These are phyloP conservation scores for Oreocharis arfaki DNA, from an alignment of 2,113 vertebrate genomes.

Conservation along the genomic window DNA sequence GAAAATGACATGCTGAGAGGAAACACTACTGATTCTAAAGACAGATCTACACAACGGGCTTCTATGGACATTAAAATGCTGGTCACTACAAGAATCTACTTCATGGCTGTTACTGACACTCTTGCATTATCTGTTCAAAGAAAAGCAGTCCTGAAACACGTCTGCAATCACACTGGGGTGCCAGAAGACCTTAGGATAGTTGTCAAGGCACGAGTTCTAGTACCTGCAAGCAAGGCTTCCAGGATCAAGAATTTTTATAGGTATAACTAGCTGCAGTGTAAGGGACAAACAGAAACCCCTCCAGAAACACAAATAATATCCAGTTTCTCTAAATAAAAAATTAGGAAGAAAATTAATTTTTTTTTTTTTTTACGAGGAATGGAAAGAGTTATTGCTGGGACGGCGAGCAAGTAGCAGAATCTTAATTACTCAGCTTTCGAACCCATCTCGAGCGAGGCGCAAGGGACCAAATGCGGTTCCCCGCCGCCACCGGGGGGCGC, in stretches of 20 bases:
- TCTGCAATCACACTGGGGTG: neutral
- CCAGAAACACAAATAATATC: neutral
- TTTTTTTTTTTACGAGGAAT: neutral
- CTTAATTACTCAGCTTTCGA: neutral
- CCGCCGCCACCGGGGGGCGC: constrained; percentile 44
- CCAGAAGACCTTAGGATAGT: neutral
- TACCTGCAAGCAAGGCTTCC: neutral
- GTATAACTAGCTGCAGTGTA: neutral
- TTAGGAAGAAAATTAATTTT: neutral
- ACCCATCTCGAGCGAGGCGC: no score
- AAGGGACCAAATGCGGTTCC: neutral
- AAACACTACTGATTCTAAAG: neutral
- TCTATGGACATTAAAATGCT: neutral
- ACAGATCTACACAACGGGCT: neutral
- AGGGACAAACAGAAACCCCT: neutral
- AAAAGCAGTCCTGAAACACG: neutral
- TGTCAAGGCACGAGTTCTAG: neutral
- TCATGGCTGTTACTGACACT: neutral
- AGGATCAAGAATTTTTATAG: neutral
- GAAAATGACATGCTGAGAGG: neutral
- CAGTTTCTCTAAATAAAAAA: neutral
- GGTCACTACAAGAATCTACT: neutral
- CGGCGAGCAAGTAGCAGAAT: neutral
- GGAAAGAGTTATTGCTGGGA: neutral
- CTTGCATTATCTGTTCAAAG: neutral